Percentiles rank a stretch among this genome's conserved stretches.
Evolutionary conservation across 2,797 vertebrate genomes (phyloP).

Genomic region (Pempheris klunzingeri): DNA sequence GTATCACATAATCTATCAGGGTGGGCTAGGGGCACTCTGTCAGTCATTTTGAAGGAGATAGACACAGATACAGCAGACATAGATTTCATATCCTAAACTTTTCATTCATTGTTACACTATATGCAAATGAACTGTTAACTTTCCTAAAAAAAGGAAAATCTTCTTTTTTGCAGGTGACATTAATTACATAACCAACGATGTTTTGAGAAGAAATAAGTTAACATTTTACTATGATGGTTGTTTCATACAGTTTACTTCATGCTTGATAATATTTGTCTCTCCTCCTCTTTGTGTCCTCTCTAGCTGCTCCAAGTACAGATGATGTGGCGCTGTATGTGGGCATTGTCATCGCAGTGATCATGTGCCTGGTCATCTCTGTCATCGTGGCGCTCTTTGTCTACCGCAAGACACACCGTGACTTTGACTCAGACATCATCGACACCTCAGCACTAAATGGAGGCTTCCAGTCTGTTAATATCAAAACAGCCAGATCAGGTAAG

Average conservation of each 20-base stretch:
- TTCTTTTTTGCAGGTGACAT: too few species aligned
- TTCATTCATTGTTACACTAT: too few species aligned
- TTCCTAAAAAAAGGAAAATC: too few species aligned
- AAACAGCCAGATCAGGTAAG: constrained; percentile 94
- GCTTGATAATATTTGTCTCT: not conserved
- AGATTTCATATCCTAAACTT: too few species aligned
- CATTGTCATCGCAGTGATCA: constrained; percentile 93
- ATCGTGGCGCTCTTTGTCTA: constrained; percentile 94
- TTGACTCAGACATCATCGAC: constrained; percentile 96
- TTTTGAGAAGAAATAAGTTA: too few species aligned
- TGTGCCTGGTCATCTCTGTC: constrained; percentile 94
- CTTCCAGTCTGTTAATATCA: constrained; percentile 96
- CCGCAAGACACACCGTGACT: constrained; percentile 95
- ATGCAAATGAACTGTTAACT: too few species aligned
- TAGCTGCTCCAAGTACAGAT: constrained; percentile 93
- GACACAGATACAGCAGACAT: too few species aligned
- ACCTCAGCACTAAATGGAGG: constrained; percentile 94
- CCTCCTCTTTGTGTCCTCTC: constrained; percentile 26
- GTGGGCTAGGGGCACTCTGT: too few species aligned
- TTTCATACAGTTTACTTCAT: not conserved
- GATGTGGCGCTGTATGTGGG: constrained; percentile 94
- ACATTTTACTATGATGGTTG: too few species aligned
- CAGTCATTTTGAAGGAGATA: too few species aligned
- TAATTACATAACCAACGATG: too few species aligned
- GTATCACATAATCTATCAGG: too few species aligned